A percentile compares a stretch with the other conserved stretches of the same genome.
Conservation (phyloP, 2,113 vertebrate species). For the Psammodynastes pulverulentus region DNA sequence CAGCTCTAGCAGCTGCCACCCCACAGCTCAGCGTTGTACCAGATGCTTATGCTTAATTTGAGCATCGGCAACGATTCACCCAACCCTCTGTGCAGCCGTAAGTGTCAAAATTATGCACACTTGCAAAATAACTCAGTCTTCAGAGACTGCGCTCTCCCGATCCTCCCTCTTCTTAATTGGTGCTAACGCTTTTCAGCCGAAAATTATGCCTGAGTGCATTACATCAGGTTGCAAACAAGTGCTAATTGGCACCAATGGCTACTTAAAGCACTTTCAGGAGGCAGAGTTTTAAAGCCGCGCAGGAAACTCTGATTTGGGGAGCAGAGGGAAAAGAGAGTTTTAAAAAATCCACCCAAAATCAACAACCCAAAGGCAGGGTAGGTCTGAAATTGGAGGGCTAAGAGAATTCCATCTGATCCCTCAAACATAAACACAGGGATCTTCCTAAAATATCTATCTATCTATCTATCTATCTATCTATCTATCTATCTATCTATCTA, state of each 20-base stretch:
- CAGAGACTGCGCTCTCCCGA: neutral
- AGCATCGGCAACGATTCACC: neutral
- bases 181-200: neutral
- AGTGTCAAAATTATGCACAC: constrained; percentile 14
- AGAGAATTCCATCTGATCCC: neutral
- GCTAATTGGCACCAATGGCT: neutral
- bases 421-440: neutral
- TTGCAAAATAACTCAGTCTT: constrained; percentile 11
- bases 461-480: too few species aligned
- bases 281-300: neutral
- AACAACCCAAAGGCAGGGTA: neutral
- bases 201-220: neutral
- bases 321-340: neutral
- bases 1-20: neutral
- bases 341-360: neutral
- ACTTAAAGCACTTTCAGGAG: neutral
- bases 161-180: neutral
- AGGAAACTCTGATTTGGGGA: neutral
- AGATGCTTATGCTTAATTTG: neutral
- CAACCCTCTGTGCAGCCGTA: neutral
- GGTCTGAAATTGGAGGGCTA: neutral
- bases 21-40: neutral
- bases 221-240: neutral
- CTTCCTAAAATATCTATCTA: too few species aligned
- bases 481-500: too few species aligned